A percentile compares a stretch with the other conserved stretches of the same genome.
phyloP scores from a whole-genome alignment of 2,113 vertebrate genomes.

The Penelope pileata region DNA sequence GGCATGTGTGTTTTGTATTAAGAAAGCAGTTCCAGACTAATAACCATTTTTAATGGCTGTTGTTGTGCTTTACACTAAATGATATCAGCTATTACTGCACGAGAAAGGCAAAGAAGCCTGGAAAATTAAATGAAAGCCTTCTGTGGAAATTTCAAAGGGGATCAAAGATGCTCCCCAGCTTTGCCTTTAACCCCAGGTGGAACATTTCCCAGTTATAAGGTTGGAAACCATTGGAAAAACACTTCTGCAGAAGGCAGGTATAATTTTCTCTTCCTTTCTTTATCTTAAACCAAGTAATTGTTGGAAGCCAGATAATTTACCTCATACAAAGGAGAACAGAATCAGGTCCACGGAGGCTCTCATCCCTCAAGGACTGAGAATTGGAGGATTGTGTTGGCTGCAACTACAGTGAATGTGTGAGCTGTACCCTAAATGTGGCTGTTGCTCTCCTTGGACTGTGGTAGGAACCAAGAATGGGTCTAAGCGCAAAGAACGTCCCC shows the following conservation, averaged over 20 bases:
- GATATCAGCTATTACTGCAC: constrained; percentile 36
- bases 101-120: constrained; percentile 45
- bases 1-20: constrained; percentile 64
- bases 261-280: background rate
- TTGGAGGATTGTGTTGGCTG: background rate
- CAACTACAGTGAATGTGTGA: rapidly evolving
- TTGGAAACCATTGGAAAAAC: background rate
- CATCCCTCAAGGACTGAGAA: background rate
- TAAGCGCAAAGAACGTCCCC: background rate
- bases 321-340: background rate
- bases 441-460: background rate
- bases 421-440: background rate
- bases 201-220: background rate
- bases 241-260: background rate
- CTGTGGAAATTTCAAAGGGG: constrained; percentile 32
- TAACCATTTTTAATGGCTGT: constrained; percentile 65
- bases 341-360: rapidly evolving
- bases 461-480: background rate
- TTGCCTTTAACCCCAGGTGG: background rate
- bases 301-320: background rate
- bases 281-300: background rate
- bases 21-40: constrained; percentile 65
- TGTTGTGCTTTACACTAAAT: constrained; percentile 43
- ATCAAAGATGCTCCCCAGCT: constrained; percentile 14
- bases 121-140: constrained; percentile 58